Evolutionary conservation across 2,113 vertebrate species (phyloP), one percentile per base, ranked within the genome.

Genomic region (Typhlomys cinereus): DNA sequence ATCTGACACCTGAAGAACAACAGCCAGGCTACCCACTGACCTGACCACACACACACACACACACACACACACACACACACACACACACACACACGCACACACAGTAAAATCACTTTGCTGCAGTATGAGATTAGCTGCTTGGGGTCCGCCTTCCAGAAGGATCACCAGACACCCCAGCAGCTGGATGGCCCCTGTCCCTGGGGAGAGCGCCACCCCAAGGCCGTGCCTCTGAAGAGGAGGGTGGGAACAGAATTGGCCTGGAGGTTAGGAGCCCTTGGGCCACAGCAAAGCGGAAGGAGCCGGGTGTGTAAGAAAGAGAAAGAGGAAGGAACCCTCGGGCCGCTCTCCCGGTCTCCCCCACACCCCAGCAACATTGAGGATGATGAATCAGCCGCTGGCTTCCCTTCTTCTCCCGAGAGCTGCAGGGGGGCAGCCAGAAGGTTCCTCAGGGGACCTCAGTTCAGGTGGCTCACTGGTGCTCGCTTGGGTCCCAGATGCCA

Each of bases 251-350:
- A 39, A 69, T 31, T 46, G 39, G 6, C 52, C 67, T 70, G 73
- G 73, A 90, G 87, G 52, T 50, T 86, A 39, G 62, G 78, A 73
- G 11, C 66, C 74, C 48, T 88, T 69, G 11, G 82, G 34, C 73
- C 5, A 0, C 2, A 50, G 79, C 39, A 21, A 88, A 85, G 70
- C 69, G 75, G 91, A 96, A 88, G 85, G 62, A 69, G 46, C 85
- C 67, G 4, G 4, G 74, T 59, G 36, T 76, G 52, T 74, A 66
- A 83, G 88, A 46, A 3, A 69, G 79, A 95, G 84, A 90, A 89
- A 87, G 48, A 79, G 64, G 85, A 95, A 96, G 93, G 52, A 83
- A 10, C 23, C 4, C 39, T 50, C 23, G 18, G 14, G 5, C 74
- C 57, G 50, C 46, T 21, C 85, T 20, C 62, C 52, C 41, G 2